phyloP scores from a whole-genome alignment of 2,888 invertebrate species.

The Kryphioiulus occultus region DNA sequence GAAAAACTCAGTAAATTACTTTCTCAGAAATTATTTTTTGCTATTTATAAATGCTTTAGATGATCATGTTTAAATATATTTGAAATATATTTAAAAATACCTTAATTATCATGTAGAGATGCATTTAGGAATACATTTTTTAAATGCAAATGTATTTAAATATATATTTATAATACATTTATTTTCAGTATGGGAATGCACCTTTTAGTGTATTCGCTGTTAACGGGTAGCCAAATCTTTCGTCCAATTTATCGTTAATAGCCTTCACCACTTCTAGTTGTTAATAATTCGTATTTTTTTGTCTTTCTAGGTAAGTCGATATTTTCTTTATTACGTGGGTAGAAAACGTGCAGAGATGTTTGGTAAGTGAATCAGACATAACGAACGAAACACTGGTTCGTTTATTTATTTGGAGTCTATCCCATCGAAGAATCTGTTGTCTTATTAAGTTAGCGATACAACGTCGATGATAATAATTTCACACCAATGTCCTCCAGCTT shows the following conservation, averaged over 20 bases:
- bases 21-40: too few relatives aligned
- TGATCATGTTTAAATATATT: too few relatives aligned
- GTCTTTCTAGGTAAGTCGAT: slow-evolving; percentile 9
- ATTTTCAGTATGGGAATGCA: too few relatives aligned
- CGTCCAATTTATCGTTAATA: background rate
- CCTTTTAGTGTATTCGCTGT: too few relatives aligned
- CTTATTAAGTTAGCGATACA: slow-evolving; percentile 14
- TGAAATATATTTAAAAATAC: too few relatives aligned
- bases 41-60: too few relatives aligned
- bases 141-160: too few relatives aligned
- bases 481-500: background rate
- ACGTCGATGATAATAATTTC: background rate
- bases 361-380: background rate
- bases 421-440: background rate
- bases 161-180: too few relatives aligned
- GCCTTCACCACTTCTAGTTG: background rate
- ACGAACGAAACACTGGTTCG: background rate
- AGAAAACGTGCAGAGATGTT: slow-evolving; percentile 35
- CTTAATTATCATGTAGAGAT: too few relatives aligned
- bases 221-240: too few relatives aligned
- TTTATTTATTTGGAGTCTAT: background rate
- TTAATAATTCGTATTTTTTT: background rate
- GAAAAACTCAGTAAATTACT: too few relatives aligned
- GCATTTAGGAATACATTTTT: too few relatives aligned
- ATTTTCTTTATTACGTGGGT: slow-evolving; percentile 10